Base-by-base conservation (phyloP, 1,140 invertebrate genomes). In the Lysiphlebus fabarum region DNA sequence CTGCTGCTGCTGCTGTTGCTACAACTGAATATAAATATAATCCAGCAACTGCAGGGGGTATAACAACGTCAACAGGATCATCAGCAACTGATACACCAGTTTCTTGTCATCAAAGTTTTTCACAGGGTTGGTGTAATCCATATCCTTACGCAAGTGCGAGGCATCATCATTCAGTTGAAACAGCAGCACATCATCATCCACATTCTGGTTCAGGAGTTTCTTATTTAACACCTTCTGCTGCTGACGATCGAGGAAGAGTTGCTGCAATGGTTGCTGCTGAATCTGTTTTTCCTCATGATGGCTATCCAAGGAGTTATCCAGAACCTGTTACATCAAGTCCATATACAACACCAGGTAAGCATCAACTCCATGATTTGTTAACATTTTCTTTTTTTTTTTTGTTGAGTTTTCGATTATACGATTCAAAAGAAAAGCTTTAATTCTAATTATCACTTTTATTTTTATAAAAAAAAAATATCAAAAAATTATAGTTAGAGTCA, bases 301-400 rank as follows among this genome's bases (percentile, higher is more conserved):
- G 87, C 33, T 91, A 92, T 73, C 82, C 91, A 8, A 82, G 89
- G 65, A 90, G 87, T 77, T 91, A 91, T 34, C 83, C 83, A 17
- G 89, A 91, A 67, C 82, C 86, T 10, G 88, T 91, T 58, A 85
- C 88, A 14, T 86, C 89, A 58, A 88, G 87, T 61, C 88, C 89
- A 2, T 92, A 91, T 67, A 87, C 89, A 67, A 86, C 89, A 73
- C 85, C 89, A 85, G 88, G 89, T 84, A 85, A 80, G 81, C 75
- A 75, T 77, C 70, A 58, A 73, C 62, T 71, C 65, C 43, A 26
- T 38, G 26, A 9, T 34, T 5, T 34, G 9, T 47, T 0, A 3
- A 6, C 14, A 26, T 26, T 47, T 47, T 47, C 6, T 26, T 26
- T 26, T 26, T 17, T 26, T 26, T 26, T 26, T 26, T 26, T 26